Base-by-base conservation (phyloP, 1,140 invertebrate species). In the fruit fly (Drosophila melanogaster) region DNA sequence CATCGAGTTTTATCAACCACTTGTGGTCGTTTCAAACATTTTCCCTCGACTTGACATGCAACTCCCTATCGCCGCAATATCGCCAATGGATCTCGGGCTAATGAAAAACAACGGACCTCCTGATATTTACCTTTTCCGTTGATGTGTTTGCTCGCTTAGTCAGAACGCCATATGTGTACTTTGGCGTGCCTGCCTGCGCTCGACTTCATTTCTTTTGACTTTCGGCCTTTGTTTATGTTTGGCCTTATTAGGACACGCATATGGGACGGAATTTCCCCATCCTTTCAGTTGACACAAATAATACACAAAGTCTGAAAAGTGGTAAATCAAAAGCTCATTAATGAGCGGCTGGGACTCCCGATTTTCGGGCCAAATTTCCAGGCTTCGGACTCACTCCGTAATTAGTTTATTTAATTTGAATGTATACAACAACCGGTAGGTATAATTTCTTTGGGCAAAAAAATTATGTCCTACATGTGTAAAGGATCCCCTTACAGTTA, bases 1-100 rank as follows among this genome's bases (percentile, higher is more conserved):
- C 84, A 84, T 89, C 84, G 71, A 84, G 79, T 90, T 89, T 89
- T 80, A 89, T 89, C 84, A 89, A 81, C 67, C 84, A 89, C 84
- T 89, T 89, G 84, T 84, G 84, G 85, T 69, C 79, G 76, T 74
- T 84, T 62, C 49, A 84, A 87, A 79, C 73, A 84, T 84, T 80
- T 72, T 57, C 67, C 40, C 46, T 61, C 61, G 62, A 55, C 66
- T 57, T 78, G 69, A 69, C 71, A 67, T 49, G 67, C 81, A 79
- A 69, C 74, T 73, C 55, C 55, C 47, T 66, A 86, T 81, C 65
- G 79, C 59, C 55, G 46, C 64, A 79, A 83, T 76, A 83, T 69
- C 53, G 72, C 74, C 65, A 67, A 59, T 74, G 75, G 77, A 85
- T 81, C 78, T 69, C 59, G 78, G 76, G 65, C 70, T 86, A 86